Evolutionary conservation across 2,888 invertebrate genomes (phyloP), one percentile per base, ranked within the genome.

Genomic region (Esperia sulphurella): DNA sequence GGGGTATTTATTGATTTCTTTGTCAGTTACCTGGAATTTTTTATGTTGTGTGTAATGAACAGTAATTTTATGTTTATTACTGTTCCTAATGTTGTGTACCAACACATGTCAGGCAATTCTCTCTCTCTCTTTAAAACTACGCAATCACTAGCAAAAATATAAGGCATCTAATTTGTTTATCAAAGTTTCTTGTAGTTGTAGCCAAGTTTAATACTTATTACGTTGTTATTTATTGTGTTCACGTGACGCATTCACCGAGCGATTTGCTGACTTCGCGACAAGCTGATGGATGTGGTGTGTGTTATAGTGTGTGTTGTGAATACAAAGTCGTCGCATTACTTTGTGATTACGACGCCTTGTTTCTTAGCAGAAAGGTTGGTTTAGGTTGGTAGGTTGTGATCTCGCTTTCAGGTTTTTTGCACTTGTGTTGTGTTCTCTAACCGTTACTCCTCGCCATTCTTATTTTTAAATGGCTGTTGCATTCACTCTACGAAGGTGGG

Each of bases 251-350:
- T 68, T 69, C 70, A 58, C 60, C 62, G 58, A 68, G 66, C 63
- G 67, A 64, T 68, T 62, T 58, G 65, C 68, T 62, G 71, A 59
- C 73, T 68, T 62, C 58, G 65, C 68, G 71, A 61, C 73, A 67
- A 54, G 54, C 67, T 81, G 83, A 82, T 80, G 63, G 62, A 83
- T 79, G 77, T 68, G 21, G 21, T 65, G 71, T 69, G 59, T 65
- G 56, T 55, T 56, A 54, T 48, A 58, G 41, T 54, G 14, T 48
- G 53, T 59, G 68, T 52, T 55, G 38, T 49, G 76, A 69, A 81
- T 82, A 78, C 72, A 55, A 65, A 79, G 63, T 63, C 45, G 49
- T 28, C 46, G 41, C 30, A 30, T 43, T 46, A 50, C 14, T 13
- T 2, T 39, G 37, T n/a, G 37, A 37, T 37, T 37, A 37, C 37